Evolutionary conservation across 2,113 vertebrate species (phyloP), one percentile per base, ranked within the genome.

Genomic region (Petrocephalus zakoni): DNA sequence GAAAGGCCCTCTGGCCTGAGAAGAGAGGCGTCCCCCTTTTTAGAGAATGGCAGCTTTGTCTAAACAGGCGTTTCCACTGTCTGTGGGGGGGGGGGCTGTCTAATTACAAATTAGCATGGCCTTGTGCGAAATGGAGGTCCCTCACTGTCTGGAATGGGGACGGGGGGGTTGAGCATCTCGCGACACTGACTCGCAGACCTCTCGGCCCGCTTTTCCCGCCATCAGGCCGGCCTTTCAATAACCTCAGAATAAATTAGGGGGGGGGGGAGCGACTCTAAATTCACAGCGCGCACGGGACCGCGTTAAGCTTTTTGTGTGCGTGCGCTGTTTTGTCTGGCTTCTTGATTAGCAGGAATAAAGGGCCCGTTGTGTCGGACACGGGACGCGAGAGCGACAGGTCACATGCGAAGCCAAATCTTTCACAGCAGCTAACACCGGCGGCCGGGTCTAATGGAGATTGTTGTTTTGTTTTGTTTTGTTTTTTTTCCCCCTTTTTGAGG

Each of bases 61-160:
- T 83, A 88, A 86, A 91, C 68, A 46, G 68, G 88, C 52, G 68
- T 91, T 25, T 88, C 88, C 90, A 92, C 81, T 89, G 84, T 87
- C 58, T 58, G 56, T 34, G 90, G 88, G 81, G 81, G 81, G 51
- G 29, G n/a, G 84, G 88, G 84, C 86, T 91, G 37, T 92, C 90
- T 93, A 93, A 94, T 94, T 92, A 94, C 92, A 93, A 94, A 93
- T 93, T 93, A 95, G 92, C 86, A 92, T 85, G 91, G 88, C 90
- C 92, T 89, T 89, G 89, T 87, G 64, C 86, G 90, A 92, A 88
- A 64, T 88, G 87, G 91, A 92, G 91, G 90, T 92, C 61, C 92
- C 78, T 93, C 89, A 93, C 90, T 89, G 90, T 89, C 89, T 85
- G 88, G 90, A 90, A 93, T 91, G 90, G 89, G 90, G 91, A 29